phyloP scores from a whole-genome alignment of 2,113 vertebrate genomes.

The Cinclus cinclus region DNA sequence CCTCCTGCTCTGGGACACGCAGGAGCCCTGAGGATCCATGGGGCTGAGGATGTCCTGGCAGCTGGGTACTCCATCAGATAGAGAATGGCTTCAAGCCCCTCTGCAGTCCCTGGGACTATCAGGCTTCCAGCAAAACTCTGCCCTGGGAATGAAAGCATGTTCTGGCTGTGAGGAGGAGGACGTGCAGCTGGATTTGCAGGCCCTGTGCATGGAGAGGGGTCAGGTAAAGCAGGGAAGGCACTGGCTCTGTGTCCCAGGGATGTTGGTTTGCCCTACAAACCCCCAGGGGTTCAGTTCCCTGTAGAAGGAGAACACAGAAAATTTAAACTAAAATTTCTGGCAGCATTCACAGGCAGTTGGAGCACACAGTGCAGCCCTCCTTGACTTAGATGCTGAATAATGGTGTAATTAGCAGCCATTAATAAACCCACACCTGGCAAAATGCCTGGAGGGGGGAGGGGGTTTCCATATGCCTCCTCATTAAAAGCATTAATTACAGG shows the following conservation, averaged over 20 bases:
- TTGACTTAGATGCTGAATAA: rapidly evolving
- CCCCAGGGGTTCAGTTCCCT: background rate
- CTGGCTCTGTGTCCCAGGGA: background rate
- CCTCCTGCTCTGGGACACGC: rapidly evolving
- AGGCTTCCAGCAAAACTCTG: background rate
- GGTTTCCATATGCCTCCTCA: background rate
- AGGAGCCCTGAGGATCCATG: rapidly evolving
- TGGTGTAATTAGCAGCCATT: background rate
- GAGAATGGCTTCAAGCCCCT: background rate
- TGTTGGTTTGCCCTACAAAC: background rate
- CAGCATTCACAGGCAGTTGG: background rate
- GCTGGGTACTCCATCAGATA: rapidly evolving
- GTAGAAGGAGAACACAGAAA: background rate
- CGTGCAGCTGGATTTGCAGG: rapidly evolving
- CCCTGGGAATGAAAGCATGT: background rate
- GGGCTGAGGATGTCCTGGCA: background rate
- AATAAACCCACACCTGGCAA: background rate
- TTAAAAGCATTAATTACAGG: constrained; percentile 24
- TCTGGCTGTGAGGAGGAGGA: background rate
- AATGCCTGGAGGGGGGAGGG: background rate
- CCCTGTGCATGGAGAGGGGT: background rate
- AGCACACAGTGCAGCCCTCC: background rate
- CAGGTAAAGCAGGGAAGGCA: rapidly evolving
- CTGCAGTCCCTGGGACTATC: no score
- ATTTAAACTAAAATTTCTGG: background rate